Conservation (phyloP, 2,113 vertebrate species). For the Verasper variegatus region DNA sequence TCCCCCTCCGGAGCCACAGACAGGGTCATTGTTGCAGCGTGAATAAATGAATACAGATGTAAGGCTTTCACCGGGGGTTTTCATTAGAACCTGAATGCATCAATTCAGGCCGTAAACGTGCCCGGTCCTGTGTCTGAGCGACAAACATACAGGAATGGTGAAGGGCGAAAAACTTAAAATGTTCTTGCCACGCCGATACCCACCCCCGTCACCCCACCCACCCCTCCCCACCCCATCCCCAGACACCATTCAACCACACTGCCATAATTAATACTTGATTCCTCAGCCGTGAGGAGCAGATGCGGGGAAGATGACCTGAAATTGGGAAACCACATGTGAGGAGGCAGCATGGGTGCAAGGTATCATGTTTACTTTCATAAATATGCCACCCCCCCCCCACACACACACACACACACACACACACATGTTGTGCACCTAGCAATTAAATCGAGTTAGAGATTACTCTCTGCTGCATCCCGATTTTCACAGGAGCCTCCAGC, state of each 20-base stretch:
- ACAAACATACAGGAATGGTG: slow-evolving; percentile 75
- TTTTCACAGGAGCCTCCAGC: slow-evolving; percentile 79
- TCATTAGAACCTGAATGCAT: slow-evolving; percentile 57
- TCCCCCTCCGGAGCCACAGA: slow-evolving; percentile 61
- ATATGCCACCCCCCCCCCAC: slow-evolving; percentile 80
- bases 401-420: slow-evolving; percentile 47
- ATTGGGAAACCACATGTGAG: slow-evolving; percentile 84
- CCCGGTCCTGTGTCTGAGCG: slow-evolving; percentile 81
- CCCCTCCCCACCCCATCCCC: slow-evolving; percentile 36
- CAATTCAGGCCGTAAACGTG: slow-evolving; percentile 71
- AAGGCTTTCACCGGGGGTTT: slow-evolving; percentile 39
- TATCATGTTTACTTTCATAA: slow-evolving; percentile 84
- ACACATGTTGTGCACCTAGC: slow-evolving; percentile 67
- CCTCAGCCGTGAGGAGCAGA: slow-evolving; percentile 80
- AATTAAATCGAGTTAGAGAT: slow-evolving; percentile 84
- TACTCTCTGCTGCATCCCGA: slow-evolving; percentile 77
- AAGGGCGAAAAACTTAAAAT: slow-evolving; percentile 79
- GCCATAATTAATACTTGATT: slow-evolving; percentile 88
- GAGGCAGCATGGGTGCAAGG: slow-evolving; percentile 70
- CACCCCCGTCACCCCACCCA: not conserved
- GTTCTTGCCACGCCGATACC: slow-evolving; percentile 75
- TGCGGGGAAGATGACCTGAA: slow-evolving; percentile 83
- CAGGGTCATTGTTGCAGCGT: slow-evolving; percentile 70
- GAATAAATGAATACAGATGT: slow-evolving; percentile 74
- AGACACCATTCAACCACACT: slow-evolving; percentile 83